phyloP scores from a whole-genome alignment of 2,113 vertebrate species.

The Phoxinus phoxinus region DNA sequence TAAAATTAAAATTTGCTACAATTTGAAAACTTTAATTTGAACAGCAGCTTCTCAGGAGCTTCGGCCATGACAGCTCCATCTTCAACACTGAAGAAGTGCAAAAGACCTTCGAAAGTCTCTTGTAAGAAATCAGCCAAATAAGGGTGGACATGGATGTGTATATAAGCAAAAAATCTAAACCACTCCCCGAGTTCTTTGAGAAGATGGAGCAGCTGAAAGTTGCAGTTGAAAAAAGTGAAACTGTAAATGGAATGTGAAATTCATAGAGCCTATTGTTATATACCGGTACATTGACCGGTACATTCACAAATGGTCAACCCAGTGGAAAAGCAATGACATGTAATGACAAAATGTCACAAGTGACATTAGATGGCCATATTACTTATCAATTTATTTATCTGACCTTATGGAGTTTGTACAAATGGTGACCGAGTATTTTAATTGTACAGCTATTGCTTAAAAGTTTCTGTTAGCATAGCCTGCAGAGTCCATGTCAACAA shows the following conservation, averaged over 20 bases:
- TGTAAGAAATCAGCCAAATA: conserved; percentile 33
- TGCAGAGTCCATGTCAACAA: background rate
- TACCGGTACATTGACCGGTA: too few relatives aligned
- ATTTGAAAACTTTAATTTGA: too few relatives aligned
- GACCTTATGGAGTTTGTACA: too few relatives aligned
- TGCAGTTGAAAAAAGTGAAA: too few relatives aligned
- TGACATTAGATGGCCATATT: background rate
- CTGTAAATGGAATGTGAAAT: background rate
- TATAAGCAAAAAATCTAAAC: conserved; percentile 54
- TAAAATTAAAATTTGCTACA: background rate
- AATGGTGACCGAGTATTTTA: background rate
- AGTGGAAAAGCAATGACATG: conserved; percentile 19
- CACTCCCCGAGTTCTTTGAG: conserved; percentile 61
- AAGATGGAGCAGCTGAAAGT: conserved; percentile 57
- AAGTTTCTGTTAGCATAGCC: background rate
- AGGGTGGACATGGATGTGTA: conserved; percentile 57
- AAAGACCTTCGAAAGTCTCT: conserved; percentile 52
- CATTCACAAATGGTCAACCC: conserved; percentile 70
- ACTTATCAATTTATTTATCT: background rate
- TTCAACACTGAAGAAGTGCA: conserved; percentile 55
- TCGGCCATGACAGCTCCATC: conserved; percentile 63
- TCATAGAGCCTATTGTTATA: background rate
- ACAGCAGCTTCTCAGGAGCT: conserved; percentile 53
- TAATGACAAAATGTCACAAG: background rate
- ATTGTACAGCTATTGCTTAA: background rate